Evolutionary conservation across 2,113 vertebrate species (phyloP).

Genomic region (Tretioscincus oriximinensis): DNA sequence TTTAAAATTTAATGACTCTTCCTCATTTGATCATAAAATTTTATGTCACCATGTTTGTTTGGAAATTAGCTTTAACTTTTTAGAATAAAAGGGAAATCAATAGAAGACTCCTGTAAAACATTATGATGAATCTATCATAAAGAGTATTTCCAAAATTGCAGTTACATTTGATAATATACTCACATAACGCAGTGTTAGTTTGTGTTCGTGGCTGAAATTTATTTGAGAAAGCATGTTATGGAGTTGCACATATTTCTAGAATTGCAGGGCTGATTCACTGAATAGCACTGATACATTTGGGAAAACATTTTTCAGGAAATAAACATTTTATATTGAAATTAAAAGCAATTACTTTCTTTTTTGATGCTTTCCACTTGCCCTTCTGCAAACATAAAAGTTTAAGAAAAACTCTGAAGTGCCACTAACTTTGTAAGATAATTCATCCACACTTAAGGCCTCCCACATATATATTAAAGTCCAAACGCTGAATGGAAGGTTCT

Average conservation of each 20-base stretch:
- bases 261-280: slow-evolving; percentile 47
- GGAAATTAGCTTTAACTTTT: not conserved
- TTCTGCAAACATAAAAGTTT: not conserved
- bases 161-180: not conserved
- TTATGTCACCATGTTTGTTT: slow-evolving; percentile 12
- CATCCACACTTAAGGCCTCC: not conserved
- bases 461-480: not conserved
- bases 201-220: not conserved
- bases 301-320: slow-evolving; percentile 27
- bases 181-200: slow-evolving; percentile 8
- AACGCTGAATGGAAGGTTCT: not conserved
- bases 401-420: not conserved
- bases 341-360: no score
- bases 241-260: not conserved
- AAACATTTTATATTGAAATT: not conserved
- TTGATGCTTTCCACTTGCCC: not conserved
- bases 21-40: not conserved
- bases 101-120: not conserved
- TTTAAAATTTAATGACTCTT: not conserved
- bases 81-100: not conserved
- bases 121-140: not conserved
- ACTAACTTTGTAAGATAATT: not conserved
- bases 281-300: not conserved
- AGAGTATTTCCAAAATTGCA: not conserved
- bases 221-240: not conserved